A percentile compares a stretch with the other conserved stretches of the same genome.
Evolutionary conservation across 2,113 vertebrate genomes (phyloP).

Genomic region (Zapus hudsonius): DNA sequence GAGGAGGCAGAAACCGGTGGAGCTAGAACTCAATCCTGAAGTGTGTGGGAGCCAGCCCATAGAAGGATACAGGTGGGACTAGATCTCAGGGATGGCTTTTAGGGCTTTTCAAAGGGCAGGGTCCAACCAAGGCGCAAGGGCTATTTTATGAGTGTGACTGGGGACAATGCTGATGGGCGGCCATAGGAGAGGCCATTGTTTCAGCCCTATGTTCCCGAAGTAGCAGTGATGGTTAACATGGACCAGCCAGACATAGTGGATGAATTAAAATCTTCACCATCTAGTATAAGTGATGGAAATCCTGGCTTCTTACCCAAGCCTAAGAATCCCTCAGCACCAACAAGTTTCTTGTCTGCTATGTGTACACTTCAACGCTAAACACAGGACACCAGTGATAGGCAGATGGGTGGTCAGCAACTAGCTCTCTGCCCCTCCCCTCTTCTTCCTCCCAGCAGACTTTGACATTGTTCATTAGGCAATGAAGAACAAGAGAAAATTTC

Average conservation of each 20-base stretch:
- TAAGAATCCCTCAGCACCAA: neutral
- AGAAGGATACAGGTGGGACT: no score
- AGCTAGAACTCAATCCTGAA: neutral
- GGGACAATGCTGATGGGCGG: neutral
- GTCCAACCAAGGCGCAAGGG: neutral
- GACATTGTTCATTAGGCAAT: slow-evolving; percentile 67
- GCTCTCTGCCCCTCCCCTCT: slow-evolving; percentile 36
- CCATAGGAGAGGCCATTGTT: neutral
- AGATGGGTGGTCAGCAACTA: slow-evolving; percentile 37
- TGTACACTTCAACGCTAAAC: slow-evolving; percentile 42
- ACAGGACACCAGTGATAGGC: slow-evolving; percentile 26
- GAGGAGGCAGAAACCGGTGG: neutral
- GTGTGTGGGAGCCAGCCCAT: neutral
- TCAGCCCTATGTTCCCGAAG: neutral
- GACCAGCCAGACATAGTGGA: neutral
- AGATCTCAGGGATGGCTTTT: neutral
- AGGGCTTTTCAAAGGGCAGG: neutral
- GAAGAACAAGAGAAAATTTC: neutral
- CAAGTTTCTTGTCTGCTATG: neutral
- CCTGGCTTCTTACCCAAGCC: neutral
- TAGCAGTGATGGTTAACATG: neutral
- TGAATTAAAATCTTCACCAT: neutral
- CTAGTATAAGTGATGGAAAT: slow-evolving; percentile 12
- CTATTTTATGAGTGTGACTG: no score
- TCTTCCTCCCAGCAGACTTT: slow-evolving; percentile 56